Base-by-base conservation (phyloP, 2,888 invertebrate species). In the Ashinkailepas kermadecensis region DNA sequence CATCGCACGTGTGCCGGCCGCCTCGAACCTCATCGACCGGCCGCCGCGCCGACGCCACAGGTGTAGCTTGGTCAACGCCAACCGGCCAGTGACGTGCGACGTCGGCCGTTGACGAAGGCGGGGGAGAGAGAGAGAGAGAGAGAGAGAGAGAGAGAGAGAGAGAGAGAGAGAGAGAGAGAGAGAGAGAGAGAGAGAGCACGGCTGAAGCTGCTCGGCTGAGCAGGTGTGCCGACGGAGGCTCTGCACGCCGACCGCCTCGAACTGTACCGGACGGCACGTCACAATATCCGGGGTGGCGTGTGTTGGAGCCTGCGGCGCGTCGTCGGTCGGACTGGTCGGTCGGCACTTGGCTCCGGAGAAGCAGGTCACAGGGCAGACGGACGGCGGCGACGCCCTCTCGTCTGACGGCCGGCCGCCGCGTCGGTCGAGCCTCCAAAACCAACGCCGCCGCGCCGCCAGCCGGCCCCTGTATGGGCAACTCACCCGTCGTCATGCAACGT, bases 401-500 rank as follows among this genome's bases (percentile, higher is more conserved):
- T 7, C n/a, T 64, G 25, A 25, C 67, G n/a, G 67, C 12, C n/a
- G 4, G 25, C 25, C 23, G n/a, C 25, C 67, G n/a, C 25, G n/a
- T 25, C 25, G 10, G n/a, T 25, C 67, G 12, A 21, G 12, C n/a
- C 67, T 4, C n/a, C 67, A 25, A 11, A 67, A 23, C 67, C 7
- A n/a, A 11, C 23, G 25, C 23, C 9, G 67, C 25, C 23, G 23
- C 15, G 18, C n/a, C 54, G 74, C 54, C 74, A 12, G 74, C 39
- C 70, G 25, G 70, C 6, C 74, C 74, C 74, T 56, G 74, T 74
- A 74, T 74, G 74, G 74, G 21, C 74, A 74, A 74, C 23, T 21
- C 54, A 13, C 15, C 74, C 1, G 59, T 15, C 59, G 15, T 23
- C 25, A 12, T 67, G 67, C 67, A n/a, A 67, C 67, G 74, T 74